phyloP scores from a whole-genome alignment of 2,888 invertebrate genomes.

The Trachelus troglodyta region DNA sequence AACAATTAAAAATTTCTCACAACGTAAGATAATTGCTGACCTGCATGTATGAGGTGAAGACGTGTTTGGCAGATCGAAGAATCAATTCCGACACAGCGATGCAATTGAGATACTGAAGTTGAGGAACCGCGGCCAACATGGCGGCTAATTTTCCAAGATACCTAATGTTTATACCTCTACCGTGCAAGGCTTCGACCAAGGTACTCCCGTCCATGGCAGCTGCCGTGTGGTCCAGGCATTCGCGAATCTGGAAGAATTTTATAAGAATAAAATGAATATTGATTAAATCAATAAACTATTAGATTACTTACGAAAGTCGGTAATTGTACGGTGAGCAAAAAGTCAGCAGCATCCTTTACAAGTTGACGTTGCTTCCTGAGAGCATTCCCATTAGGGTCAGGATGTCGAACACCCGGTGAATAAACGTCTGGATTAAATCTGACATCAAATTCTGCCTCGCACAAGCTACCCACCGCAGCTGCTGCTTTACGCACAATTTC shows the following conservation, averaged over 20 bases:
- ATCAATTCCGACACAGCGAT: constrained; percentile 93
- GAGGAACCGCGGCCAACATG: constrained; percentile 80
- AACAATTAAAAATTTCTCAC: neutral
- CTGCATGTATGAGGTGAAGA: constrained; percentile 92
- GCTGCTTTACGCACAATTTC: constrained; percentile 92
- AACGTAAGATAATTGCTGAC: constrained; percentile 54
- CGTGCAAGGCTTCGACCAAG: constrained; percentile 92
- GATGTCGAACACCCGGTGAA: constrained; percentile 92
- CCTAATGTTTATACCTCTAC: constrained; percentile 95
- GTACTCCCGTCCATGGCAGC: constrained; percentile 96
- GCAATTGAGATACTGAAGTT: constrained; percentile 87
- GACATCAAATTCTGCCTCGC: constrained; percentile 96
- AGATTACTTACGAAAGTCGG: constrained; percentile 85
- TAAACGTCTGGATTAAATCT: constrained; percentile 99
- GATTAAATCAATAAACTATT: neutral
- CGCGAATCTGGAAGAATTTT: constrained; percentile 77
- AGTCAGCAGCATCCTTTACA: constrained; percentile 95
- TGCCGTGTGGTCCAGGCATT: constrained; percentile 89
- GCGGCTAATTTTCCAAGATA: constrained; percentile 94
- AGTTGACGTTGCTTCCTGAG: constrained; percentile 87
- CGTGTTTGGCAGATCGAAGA: constrained; percentile 90
- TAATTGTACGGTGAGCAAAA: constrained; percentile 92
- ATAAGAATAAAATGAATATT: neutral
- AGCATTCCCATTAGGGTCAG: constrained; percentile 75
- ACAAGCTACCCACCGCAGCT: constrained; percentile 90